phyloP scores from a whole-genome alignment of 2,113 vertebrate species.

The Setophaga coronata region DNA sequence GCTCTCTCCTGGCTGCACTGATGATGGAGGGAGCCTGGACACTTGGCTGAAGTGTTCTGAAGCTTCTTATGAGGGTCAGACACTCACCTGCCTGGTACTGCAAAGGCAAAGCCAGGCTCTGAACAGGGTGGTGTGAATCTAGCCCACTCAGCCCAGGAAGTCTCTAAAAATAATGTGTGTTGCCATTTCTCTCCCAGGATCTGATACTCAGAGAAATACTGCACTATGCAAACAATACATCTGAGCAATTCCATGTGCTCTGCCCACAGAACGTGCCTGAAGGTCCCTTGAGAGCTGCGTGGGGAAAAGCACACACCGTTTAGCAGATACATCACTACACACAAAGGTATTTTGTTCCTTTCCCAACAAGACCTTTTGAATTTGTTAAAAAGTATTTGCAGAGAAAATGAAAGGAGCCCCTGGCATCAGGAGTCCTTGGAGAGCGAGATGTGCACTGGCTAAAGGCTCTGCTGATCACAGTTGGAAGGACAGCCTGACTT shows the following conservation, averaged over 20 bases:
- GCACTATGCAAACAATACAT: background rate
- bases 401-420: slow-evolving; percentile 63
- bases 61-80: background rate
- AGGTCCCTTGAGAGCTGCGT: background rate
- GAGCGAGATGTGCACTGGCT: slow-evolving; percentile 34
- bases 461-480: slow-evolving; percentile 59
- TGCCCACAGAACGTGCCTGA: slow-evolving; percentile 7
- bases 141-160: background rate
- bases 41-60: background rate
- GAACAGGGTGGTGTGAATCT: background rate
- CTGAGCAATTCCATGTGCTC: slow-evolving; percentile 13
- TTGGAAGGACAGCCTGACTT: slow-evolving; percentile 65
- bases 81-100: background rate
- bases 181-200: background rate
- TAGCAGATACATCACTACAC: slow-evolving; percentile 24
- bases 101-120: background rate
- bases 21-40: background rate
- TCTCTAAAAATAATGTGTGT: background rate
- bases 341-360: slow-evolving; percentile 33
- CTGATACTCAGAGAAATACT: background rate
- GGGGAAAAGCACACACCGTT: background rate
- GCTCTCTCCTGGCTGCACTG: background rate
- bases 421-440: slow-evolving; percentile 57
- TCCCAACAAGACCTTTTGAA: slow-evolving; percentile 40
- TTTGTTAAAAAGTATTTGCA: slow-evolving; percentile 59